Percentiles rank a stretch among this genome's conserved stretches.
Evolutionary conservation across 2,797 vertebrate species (phyloP).

Genomic region (Morus bassanus): DNA sequence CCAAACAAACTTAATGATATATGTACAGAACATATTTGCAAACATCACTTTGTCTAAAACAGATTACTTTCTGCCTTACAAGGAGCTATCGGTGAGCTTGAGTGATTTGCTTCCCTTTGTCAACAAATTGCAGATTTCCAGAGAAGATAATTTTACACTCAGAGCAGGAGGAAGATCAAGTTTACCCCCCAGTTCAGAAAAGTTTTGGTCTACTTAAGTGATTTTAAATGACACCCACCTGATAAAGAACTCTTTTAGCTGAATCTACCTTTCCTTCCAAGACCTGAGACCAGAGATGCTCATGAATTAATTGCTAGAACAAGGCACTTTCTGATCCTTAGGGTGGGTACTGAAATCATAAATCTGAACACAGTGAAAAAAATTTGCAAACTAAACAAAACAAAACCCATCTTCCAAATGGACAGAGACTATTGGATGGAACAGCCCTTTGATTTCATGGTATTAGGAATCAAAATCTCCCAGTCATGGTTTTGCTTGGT

Average conservation of each 20-base stretch:
- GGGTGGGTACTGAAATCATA: background rate
- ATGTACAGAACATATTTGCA: background rate
- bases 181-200: background rate
- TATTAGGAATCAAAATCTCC: background rate
- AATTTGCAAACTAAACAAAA: background rate
- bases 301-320: background rate
- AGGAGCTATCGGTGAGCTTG: background rate
- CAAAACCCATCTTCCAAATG: background rate
- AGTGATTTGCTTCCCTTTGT: background rate
- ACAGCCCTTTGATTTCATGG: background rate
- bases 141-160: background rate
- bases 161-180: background rate
- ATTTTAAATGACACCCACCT: background rate
- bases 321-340: background rate
- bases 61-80: background rate
- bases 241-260: background rate
- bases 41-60: background rate
- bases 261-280: background rate
- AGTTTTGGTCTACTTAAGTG: background rate
- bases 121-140: background rate
- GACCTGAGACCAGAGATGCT: background rate
- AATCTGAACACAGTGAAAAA: background rate
- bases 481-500: background rate
- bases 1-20: background rate
- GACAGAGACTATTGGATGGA: background rate